A percentile compares a stretch with the other conserved stretches of the same genome.
Evolutionary conservation across 2,113 vertebrate species (phyloP).

Genomic region (Toxostoma redivivum): DNA sequence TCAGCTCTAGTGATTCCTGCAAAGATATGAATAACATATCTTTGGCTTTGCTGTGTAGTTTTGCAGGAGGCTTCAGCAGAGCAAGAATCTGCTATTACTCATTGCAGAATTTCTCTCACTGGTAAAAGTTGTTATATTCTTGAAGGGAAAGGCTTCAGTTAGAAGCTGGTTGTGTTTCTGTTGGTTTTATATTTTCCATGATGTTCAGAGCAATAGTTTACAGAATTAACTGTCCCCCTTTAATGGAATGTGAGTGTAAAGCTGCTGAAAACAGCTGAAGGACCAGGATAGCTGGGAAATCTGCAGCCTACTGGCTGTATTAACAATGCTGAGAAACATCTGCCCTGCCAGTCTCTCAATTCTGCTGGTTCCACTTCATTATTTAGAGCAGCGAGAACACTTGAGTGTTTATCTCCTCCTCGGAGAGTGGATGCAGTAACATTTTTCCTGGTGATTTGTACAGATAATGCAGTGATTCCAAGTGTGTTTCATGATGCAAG

Average conservation of each 20-base stretch:
- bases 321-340: not conserved
- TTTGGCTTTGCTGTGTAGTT: not conserved
- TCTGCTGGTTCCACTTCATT: not conserved
- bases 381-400: not conserved
- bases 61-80: not conserved
- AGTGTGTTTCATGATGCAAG: not conserved
- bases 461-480: not conserved
- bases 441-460: not conserved
- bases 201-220: not conserved
- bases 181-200: not conserved
- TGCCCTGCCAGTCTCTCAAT: not conserved
- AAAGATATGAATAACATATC: not conserved
- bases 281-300: not conserved
- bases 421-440: not conserved
- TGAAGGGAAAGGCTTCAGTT: not conserved
- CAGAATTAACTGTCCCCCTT: not conserved
- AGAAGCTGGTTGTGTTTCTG: not conserved
- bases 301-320: not conserved
- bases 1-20: not conserved
- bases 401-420: not conserved
- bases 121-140: not conserved
- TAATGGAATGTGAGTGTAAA: slow-evolving; percentile 29
- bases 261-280: slow-evolving; percentile 45
- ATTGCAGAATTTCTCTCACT: not conserved
- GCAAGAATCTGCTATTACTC: not conserved